Evolutionary conservation across 2,888 invertebrate species (phyloP), one percentile per base, ranked within the genome.

Genomic region (Crossocerus cetratus): DNA sequence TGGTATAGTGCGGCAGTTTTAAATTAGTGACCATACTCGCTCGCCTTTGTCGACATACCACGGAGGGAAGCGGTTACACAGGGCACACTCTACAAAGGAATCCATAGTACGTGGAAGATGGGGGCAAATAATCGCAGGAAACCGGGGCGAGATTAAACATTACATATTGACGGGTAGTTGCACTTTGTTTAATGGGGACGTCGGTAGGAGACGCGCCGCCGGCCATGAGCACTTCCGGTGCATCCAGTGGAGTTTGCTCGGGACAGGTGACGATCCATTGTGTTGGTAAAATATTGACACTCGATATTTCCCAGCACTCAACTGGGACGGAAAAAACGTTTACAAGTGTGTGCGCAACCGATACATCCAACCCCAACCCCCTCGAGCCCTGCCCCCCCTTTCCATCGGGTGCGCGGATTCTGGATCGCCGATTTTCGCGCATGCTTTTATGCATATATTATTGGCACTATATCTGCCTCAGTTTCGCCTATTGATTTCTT

Each of bases 231-330:
- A 85, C 84, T 85, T 83, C 77, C 82, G 81, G 82, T 80, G 83
- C 78, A 81, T 80, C 80, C 77, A 58, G 63, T 54, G 65, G 70
- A 74, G 78, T 78, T 80, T 76, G 76, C 70, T 73, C 68, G 69
- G 67, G 78, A 76, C 80, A 80, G 76, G 69, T 77, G 76, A 76
- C 72, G 75, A 84, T 85, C 83, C 78, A 84, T 86, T 86, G 85
- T 86, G 74, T 76, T 76, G 77, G 80, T 87, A 83, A 87, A 86
- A 87, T 87, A 87, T 87, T 85, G 87, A 87, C 85, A 83, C 83
- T 86, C 84, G 81, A 86, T 87, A 86, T 86, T 86, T 85, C 58
- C 73, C 67, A 72, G 66, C 69, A 70, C 74, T 80, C 74, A 66
- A 58, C 75, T 58, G 44, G 45, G 45, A 8, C 32, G 22, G 59